Percentiles rank a stretch among this genome's conserved stretches.
Conservation (phyloP, 1,140 invertebrate species). For the Potamilus streckersoni region DNA sequence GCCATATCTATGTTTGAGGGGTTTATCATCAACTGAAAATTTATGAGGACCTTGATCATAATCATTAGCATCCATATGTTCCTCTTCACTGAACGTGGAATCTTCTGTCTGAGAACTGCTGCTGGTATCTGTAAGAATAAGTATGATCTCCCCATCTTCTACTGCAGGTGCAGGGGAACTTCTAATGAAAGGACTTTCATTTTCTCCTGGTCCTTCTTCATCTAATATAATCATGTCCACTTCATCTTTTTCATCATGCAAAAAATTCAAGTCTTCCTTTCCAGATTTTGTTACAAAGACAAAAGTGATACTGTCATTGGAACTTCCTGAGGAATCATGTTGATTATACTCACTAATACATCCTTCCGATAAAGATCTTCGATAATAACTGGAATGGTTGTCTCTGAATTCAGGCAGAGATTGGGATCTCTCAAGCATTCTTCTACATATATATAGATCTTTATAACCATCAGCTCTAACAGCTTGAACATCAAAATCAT, state of each 20-base stretch:
- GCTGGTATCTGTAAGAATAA: no score
- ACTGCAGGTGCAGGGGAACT: no score
- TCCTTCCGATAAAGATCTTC: conserved; percentile 41
- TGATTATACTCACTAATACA: conserved; percentile 41
- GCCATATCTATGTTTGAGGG: conserved; percentile 43
- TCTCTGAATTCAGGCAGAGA: conserved; percentile 41
- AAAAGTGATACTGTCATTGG: conserved; percentile 59
- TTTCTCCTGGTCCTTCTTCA: not conserved
- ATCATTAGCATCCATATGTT: not conserved
- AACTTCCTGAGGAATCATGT: conserved; percentile 25
- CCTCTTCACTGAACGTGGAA: no score
- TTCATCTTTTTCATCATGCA: no score
- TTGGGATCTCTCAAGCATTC: conserved; percentile 37
- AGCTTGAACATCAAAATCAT: not conserved
- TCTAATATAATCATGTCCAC: no score
- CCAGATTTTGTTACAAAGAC: conserved; percentile 32
- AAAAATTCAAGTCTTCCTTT: no score
- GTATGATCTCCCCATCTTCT: no score
- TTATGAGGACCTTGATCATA: conserved; percentile 19
- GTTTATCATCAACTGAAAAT: conserved; percentile 32
- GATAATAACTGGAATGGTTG: conserved; percentile 21
- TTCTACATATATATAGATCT: not conserved
- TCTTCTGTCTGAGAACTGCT: no score
- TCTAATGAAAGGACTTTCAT: not conserved
- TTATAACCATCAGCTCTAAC: not conserved